A percentile compares a stretch with the other conserved stretches of the same genome.
phyloP scores from a whole-genome alignment of 2,797 vertebrate genomes.

The Anguilla anguilla region DNA sequence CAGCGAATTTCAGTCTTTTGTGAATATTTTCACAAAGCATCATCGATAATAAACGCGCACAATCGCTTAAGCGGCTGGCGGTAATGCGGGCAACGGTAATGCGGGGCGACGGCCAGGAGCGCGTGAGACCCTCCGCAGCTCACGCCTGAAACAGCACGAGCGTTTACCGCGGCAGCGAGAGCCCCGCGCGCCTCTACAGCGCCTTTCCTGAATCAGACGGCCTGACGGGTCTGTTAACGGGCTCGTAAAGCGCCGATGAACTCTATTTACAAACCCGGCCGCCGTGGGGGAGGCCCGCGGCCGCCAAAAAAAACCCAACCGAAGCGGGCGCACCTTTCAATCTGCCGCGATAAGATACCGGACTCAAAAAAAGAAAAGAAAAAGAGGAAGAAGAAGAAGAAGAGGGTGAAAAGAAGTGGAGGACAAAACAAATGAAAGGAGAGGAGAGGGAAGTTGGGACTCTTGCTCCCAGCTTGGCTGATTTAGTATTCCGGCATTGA shows the following conservation, averaged over 20 bases:
- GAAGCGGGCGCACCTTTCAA: not conserved
- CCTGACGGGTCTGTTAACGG: not conserved
- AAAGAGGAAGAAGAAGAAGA: too few species aligned
- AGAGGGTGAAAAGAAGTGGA: not conserved
- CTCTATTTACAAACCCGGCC: not conserved
- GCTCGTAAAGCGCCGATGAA: not conserved
- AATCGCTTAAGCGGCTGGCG: too few species aligned
- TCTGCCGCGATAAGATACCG: not conserved
- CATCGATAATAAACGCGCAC: too few species aligned
- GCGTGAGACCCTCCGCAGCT: not conserved
- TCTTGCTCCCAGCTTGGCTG: not conserved
- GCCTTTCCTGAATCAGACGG: not conserved
- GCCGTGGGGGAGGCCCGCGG: not conserved
- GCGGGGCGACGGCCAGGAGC: too few species aligned
- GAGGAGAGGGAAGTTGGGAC: not conserved
- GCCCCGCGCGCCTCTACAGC: not conserved
- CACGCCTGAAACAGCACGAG: not conserved
- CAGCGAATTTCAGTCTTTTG: too few species aligned
- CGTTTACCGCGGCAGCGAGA: not conserved
- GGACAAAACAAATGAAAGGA: not conserved
- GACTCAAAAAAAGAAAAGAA: not conserved
- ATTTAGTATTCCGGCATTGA: constrained; percentile 2
- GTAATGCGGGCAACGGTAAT: too few species aligned
- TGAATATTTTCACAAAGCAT: too few species aligned
- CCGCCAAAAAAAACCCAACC: not conserved